Evolutionary conservation across 2,888 invertebrate genomes (phyloP).

Genomic region (Girardia tigrina): DNA sequence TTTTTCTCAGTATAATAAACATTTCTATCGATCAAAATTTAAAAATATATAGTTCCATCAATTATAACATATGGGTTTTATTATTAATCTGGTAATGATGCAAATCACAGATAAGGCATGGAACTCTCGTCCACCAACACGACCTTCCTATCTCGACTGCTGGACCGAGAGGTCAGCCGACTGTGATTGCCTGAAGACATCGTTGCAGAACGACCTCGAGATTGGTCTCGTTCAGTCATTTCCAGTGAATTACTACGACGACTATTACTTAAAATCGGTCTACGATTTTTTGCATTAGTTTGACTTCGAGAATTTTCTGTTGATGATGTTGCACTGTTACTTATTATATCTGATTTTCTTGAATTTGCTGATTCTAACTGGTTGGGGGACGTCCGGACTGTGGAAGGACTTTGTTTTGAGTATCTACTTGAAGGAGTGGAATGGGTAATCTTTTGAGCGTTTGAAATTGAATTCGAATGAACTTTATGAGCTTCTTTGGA

Average conservation of each 20-base stretch:
- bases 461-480: neutral
- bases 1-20: constrained; percentile 23
- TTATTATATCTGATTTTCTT: neutral
- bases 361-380: neutral
- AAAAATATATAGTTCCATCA: constrained; percentile 15
- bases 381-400: constrained; percentile 14
- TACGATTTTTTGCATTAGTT: constrained; percentile 8
- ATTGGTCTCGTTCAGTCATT: constrained; percentile 12
- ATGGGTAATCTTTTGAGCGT: constrained; percentile 3
- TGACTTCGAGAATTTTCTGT: constrained; percentile 1
- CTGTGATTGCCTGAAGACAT: constrained; percentile 20
- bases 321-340: neutral
- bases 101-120: constrained; percentile 12
- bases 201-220: neutral
- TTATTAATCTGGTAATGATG: neutral
- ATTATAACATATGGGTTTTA: neutral
- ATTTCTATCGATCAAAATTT: constrained; percentile 19
- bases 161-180: constrained; percentile 23
- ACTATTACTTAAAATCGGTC: constrained; percentile 15
- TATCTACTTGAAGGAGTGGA: neutral
- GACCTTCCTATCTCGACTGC: constrained; percentile 1
- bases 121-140: constrained; percentile 10
- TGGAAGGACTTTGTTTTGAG: constrained; percentile 18
- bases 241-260: neutral
- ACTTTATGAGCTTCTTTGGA: neutral